Evolutionary conservation across 2,888 invertebrate species (phyloP).

Genomic region (Caenorhabditis doughertyi): DNA sequence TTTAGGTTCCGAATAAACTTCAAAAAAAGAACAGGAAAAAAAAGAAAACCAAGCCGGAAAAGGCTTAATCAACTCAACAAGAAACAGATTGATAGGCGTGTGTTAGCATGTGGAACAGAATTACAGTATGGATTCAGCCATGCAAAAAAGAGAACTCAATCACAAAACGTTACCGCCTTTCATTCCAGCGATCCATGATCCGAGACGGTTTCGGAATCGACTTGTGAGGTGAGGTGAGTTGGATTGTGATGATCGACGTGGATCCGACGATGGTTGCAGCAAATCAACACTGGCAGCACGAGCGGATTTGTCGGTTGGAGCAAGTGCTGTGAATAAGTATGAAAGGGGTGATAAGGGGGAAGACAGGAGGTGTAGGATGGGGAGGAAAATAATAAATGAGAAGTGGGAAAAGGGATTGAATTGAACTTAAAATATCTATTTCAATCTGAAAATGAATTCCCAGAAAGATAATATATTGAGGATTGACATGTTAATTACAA

Average conservation of each 20-base stretch:
- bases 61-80: conserved; percentile 23
- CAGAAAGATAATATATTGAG: conserved; percentile 20
- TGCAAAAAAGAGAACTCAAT: conserved; percentile 19
- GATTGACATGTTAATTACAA: conserved; percentile 48
- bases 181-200: conserved; percentile 78
- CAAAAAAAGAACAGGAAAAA: conserved; percentile 23
- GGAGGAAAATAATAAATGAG: conserved; percentile 16
- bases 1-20: neutral
- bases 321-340: conserved; percentile 60
- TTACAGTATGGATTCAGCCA: conserved; percentile 37
- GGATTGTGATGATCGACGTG: conserved; percentile 59
- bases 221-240: conserved; percentile 70
- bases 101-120: conserved; percentile 54
- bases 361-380: conserved; percentile 1
- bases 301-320: conserved; percentile 46
- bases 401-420: conserved; percentile 3
- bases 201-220: conserved; percentile 74
- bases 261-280: conserved; percentile 64
- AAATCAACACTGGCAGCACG: conserved; percentile 63
- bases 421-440: conserved; percentile 25
- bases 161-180: conserved; percentile 65
- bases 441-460: conserved; percentile 36
- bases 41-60: conserved; percentile 15
- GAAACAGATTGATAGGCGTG: conserved; percentile 25
- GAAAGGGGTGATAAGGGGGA: conserved; percentile 45